Base-by-base conservation (phyloP, 2,888 invertebrate genomes). In the Phanerotoma sp. region DNA sequence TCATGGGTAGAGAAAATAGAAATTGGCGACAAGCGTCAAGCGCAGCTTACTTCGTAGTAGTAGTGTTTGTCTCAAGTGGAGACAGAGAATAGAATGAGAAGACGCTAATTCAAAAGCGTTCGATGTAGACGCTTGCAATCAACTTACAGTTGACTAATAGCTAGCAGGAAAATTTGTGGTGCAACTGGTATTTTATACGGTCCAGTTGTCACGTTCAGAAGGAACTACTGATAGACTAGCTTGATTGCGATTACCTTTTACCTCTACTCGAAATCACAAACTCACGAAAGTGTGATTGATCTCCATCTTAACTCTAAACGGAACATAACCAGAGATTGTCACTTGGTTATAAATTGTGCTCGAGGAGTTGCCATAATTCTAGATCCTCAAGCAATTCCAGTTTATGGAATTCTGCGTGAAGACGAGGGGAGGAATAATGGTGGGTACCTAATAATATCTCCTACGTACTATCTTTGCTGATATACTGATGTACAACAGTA, bases 351-450 rank as follows among this genome's bases (percentile, higher is more conserved):
- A 51, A 51, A 54, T 56, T 33, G 45, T 33, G 40, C 37, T 21
- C 47, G 35, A 22, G 21, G 45, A 32, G 22, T 25, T 37, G 40
- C 57, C 48, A 58, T 69, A 66, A 66, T 68, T 66, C 64, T 67
- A 58, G 63, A 62, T 64, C 68, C 62, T 56, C 55, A 52, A 56
- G 65, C 66, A 65, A 66, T 68, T 60, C 60, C 63, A 62, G 66
- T 70, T 70, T 68, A 70, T 66, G 61, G 67, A 60, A 58, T 51
- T 60, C 62, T 62, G 60, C 62, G 63, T 67, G 66, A 68, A 64
- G 66, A 69, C 66, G 64, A 61, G 54, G 56, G 55, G 49, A 58
- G 56, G 60, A n/a, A n/a, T n/a, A n/a, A n/a, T n/a, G n/a, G n/a
- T n/a, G n/a, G n/a, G n/a, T n/a, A n/a, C n/a, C n/a, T n/a, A n/a